Evolutionary conservation across 2,797 vertebrate species (phyloP).

Genomic region (Varecia variegata): DNA sequence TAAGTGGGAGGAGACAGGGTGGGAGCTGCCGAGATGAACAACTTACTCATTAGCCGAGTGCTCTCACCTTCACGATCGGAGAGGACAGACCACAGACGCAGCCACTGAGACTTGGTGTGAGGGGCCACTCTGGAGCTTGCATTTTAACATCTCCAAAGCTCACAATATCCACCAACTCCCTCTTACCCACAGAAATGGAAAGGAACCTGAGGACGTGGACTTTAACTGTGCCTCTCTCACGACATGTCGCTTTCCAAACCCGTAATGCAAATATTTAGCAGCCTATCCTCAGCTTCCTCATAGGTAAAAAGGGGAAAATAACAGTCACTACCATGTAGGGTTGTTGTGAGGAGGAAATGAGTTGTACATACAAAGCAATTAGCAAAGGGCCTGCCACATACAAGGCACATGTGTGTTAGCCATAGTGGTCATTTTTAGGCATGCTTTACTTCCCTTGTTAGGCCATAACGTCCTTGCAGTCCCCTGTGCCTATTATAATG

Average conservation of each 20-base stretch:
- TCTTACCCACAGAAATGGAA: background rate
- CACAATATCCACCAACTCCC: background rate
- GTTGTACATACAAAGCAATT: too few species aligned
- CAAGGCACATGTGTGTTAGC: background rate
- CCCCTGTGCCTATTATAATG: background rate
- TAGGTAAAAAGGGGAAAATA: background rate
- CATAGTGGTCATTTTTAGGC: background rate
- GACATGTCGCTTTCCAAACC: background rate
- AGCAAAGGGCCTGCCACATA: background rate
- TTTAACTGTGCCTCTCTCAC: background rate
- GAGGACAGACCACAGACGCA: background rate
- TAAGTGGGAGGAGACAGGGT: slow-evolving; percentile 67
- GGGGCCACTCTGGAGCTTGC: background rate
- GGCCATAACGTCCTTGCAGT: background rate
- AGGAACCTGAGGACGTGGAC: background rate
- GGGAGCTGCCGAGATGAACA: background rate
- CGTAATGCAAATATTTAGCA: background rate
- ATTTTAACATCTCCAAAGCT: background rate
- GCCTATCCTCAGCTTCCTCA: background rate
- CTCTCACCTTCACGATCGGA: background rate
- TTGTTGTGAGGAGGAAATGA: background rate
- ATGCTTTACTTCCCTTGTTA: background rate
- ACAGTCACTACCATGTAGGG: background rate
- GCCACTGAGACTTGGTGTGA: background rate
- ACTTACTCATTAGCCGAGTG: background rate